phyloP scores from a whole-genome alignment of 23 tunicate species.

The Ascidia mentula region DNA sequence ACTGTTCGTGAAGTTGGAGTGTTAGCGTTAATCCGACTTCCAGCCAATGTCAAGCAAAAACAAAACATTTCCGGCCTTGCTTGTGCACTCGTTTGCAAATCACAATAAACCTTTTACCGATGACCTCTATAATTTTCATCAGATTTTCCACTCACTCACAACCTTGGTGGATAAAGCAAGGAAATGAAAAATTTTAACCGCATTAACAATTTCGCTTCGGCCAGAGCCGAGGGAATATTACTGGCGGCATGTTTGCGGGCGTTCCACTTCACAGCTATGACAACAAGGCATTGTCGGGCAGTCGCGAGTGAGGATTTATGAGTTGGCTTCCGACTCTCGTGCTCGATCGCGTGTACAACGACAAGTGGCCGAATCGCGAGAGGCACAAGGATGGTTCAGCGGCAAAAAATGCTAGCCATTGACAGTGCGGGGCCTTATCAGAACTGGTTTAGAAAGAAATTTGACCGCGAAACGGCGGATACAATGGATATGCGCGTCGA shows the following conservation, averaged over 20 bases:
- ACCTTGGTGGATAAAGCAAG: too few species aligned
- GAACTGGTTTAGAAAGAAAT: neutral
- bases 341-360: neutral
- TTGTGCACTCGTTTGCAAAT: too few species aligned
- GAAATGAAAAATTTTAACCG: too few species aligned
- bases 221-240: too few species aligned
- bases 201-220: too few species aligned
- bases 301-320: conserved; percentile 2
- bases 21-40: too few species aligned
- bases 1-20: too few species aligned
- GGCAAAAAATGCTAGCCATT: neutral
- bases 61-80: too few species aligned
- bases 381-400: neutral
- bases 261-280: conserved; percentile 13
- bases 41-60: too few species aligned
- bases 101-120: too few species aligned
- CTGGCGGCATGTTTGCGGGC: neutral
- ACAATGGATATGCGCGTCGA: neutral
- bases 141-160: too few species aligned
- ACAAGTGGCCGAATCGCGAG: neutral
- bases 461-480: conserved; percentile 2
- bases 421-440: neutral
- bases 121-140: too few species aligned
- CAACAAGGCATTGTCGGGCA: neutral
- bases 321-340: conserved; percentile 8